Evolutionary conservation across 2,888 invertebrate genomes (phyloP).

Genomic region (Lithophane ornitopus): DNA sequence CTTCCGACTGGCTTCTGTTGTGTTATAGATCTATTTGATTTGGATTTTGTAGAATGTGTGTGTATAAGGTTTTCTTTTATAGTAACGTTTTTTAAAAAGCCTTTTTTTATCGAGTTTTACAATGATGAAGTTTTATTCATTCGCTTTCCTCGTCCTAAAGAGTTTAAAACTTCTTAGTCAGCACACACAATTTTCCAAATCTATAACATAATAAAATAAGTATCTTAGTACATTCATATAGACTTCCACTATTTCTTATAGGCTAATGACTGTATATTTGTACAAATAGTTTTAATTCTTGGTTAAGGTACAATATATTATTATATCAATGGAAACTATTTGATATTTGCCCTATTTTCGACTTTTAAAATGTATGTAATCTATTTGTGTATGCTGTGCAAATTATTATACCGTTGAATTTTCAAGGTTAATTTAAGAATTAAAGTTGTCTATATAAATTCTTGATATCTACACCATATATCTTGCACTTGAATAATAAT

Average conservation of each 20-base stretch:
- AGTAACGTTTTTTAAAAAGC: background rate
- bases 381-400: slow-evolving; percentile 15
- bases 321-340: slow-evolving; percentile 46
- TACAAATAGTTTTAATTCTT: slow-evolving; percentile 59
- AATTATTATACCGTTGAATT: background rate
- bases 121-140: background rate
- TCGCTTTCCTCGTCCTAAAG: background rate
- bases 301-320: slow-evolving; percentile 59
- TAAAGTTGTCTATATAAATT: background rate
- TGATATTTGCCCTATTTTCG: slow-evolving; percentile 35
- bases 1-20: slow-evolving; percentile 19
- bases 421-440: background rate
- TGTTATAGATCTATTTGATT: slow-evolving; percentile 45
- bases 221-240: slow-evolving; percentile 39
- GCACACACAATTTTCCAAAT: slow-evolving; percentile 20
- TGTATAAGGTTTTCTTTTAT: slow-evolving; percentile 13
- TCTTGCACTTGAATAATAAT: too few species aligned
- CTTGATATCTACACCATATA: background rate
- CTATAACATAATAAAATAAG: slow-evolving; percentile 25
- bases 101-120: background rate
- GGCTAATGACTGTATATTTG: slow-evolving; percentile 61
- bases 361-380: slow-evolving; percentile 17
- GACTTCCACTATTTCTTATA: slow-evolving; percentile 46
- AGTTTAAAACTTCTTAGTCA: slow-evolving; percentile 6
- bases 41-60: slow-evolving; percentile 22